Conservation (phyloP, 2,888 invertebrate genomes). For the Troides oblongomaculatus region DNA sequence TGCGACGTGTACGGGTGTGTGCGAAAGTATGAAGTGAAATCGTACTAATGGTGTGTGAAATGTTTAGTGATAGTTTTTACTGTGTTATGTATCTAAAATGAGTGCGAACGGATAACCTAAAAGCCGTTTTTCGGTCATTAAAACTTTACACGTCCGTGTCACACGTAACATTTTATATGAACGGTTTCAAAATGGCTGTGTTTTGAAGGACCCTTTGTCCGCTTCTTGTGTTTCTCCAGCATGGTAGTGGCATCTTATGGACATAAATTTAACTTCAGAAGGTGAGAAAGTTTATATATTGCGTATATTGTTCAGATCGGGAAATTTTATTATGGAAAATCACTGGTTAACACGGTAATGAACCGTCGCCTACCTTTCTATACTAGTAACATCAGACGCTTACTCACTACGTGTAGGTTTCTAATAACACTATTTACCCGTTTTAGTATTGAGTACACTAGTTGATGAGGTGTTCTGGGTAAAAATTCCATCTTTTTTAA, state of each 20-base stretch:
- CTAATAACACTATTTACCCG: conserved; percentile 61
- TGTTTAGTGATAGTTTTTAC: conserved; percentile 77
- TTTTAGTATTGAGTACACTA: conserved; percentile 45
- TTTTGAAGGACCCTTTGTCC: conserved; percentile 85
- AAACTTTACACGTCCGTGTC: conserved; percentile 60
- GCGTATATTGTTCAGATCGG: conserved; percentile 44
- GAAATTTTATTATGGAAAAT: conserved; percentile 63
- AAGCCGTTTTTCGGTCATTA: conserved; percentile 47
- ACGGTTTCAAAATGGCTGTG: conserved; percentile 86
- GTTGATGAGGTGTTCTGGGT: conserved; percentile 37
- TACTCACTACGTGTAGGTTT: conserved; percentile 74
- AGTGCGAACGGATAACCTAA: conserved; percentile 73
- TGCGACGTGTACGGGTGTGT: conserved; percentile 77
- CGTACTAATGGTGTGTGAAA: conserved; percentile 77
- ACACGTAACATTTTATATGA: conserved; percentile 76
- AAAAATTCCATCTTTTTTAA: background rate
- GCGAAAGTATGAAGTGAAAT: conserved; percentile 80
- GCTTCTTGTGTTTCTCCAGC: conserved; percentile 82
- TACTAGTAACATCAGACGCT: conserved; percentile 65
- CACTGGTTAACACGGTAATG: conserved; percentile 66
- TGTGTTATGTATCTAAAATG: conserved; percentile 74
- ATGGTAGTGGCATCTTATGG: conserved; percentile 84
- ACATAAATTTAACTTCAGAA: conserved; percentile 82
- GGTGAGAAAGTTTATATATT: conserved; percentile 73
- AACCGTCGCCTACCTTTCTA: conserved; percentile 71